Percentiles rank a stretch among this genome's conserved stretches.
These are phyloP conservation scores for Drosophila nigromelanica DNA, from an alignment of 1,140 invertebrate genomes.

Conservation along the genomic window DNA sequence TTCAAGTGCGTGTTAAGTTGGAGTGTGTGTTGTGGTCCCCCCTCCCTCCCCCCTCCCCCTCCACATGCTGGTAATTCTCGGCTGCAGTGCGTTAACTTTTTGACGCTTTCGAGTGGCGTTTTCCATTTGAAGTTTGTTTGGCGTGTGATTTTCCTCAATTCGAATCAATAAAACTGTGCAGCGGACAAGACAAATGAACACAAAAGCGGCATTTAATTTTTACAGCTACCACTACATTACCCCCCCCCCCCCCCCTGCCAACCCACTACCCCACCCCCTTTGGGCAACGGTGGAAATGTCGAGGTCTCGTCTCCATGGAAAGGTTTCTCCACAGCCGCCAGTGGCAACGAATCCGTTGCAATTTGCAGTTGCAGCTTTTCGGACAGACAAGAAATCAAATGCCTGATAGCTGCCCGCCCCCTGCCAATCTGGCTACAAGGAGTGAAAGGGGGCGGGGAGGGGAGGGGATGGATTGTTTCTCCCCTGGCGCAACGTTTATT, in stretches of 20 bases:
- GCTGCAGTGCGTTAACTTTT: slow-evolving; percentile 26
- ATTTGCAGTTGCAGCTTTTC: slow-evolving; percentile 50
- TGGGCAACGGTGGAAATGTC: slow-evolving; percentile 16
- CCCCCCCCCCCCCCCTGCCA: neutral
- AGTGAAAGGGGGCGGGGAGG: neutral
- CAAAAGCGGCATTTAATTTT: slow-evolving; percentile 51
- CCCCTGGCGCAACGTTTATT: slow-evolving; percentile 48
- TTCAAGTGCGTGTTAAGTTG: neutral
- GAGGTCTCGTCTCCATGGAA: slow-evolving; percentile 32
- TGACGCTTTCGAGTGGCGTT: slow-evolving; percentile 40
- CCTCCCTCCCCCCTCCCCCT: neutral
- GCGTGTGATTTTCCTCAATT: slow-evolving; percentile 33
- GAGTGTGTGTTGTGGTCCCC: neutral
- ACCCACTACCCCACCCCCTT: slow-evolving; percentile 6
- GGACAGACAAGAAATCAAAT: slow-evolving; percentile 22
- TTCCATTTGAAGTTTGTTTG: slow-evolving; percentile 14
- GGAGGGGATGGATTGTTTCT: slow-evolving; percentile 7
- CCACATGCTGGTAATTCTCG: neutral
- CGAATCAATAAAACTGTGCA: slow-evolving; percentile 43
- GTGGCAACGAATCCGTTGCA: slow-evolving; percentile 47
- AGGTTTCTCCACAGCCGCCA: slow-evolving; percentile 58
- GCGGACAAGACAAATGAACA: slow-evolving; percentile 39
- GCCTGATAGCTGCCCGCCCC: neutral
- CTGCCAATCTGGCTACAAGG: neutral
- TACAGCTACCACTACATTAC: slow-evolving; percentile 37